A percentile compares a stretch with the other conserved stretches of the same genome.
Conservation (phyloP, 2,113 vertebrate genomes). For the Arenaria interpres region DNA sequence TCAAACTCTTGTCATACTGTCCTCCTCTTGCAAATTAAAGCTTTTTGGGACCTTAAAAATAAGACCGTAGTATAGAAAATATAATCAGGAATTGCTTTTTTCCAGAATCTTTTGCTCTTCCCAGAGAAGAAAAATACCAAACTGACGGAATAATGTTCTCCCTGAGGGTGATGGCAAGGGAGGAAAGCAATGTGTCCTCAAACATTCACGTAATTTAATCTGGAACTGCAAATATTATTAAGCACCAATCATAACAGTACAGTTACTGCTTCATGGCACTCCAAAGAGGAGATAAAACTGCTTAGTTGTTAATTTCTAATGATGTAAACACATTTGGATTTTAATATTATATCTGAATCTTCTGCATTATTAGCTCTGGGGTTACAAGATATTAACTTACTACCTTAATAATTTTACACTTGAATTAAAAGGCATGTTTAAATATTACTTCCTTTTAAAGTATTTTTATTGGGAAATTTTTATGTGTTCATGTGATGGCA, state of each 20-base stretch:
- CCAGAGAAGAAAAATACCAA: background rate
- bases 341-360: slow-evolving; percentile 42
- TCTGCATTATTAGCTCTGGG: slow-evolving; percentile 38
- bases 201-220: slow-evolving; percentile 63
- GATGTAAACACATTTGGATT: slow-evolving; percentile 61
- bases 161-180: slow-evolving; percentile 1
- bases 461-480: background rate
- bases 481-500: background rate
- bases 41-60: background rate
- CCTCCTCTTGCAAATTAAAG: background rate
- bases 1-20: fast-evolving
- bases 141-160: slow-evolving; percentile 24
- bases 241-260: slow-evolving; percentile 50
- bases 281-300: slow-evolving; percentile 61
- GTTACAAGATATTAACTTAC: slow-evolving; percentile 32
- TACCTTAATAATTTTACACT: slow-evolving; percentile 19
- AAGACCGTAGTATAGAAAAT: background rate
- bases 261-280: slow-evolving; percentile 47
- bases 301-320: slow-evolving; percentile 64
- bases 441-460: background rate
- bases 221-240: slow-evolving; percentile 66
- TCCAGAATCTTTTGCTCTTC: background rate
- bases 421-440: background rate
- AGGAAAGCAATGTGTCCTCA: slow-evolving; percentile 38
- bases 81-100: background rate